These are phyloP conservation scores for Miniopterus natalensis DNA, from an alignment of 2,113 vertebrate species.

Conservation along the genomic window DNA sequence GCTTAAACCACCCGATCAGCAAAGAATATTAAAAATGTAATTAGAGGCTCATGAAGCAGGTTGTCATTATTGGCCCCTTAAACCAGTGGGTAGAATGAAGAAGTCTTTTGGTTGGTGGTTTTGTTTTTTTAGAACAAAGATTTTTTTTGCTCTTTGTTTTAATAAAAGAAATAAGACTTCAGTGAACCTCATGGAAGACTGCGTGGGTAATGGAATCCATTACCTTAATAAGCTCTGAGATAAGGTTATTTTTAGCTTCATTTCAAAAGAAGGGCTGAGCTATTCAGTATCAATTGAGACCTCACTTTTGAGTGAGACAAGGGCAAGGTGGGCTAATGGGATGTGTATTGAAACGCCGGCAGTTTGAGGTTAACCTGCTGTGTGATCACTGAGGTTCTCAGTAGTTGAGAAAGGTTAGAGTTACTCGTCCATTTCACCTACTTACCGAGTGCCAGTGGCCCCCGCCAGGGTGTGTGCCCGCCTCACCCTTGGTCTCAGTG, in stretches of 20 bases:
- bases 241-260: neutral
- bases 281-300: neutral
- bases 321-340: neutral
- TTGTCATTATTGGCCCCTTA: neutral
- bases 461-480: neutral
- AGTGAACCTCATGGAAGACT: neutral
- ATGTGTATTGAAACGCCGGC: neutral
- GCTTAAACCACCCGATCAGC: neutral
- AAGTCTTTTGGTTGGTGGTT: neutral
- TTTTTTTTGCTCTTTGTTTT: neutral
- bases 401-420: neutral
- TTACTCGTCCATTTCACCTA: neutral
- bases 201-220: neutral
- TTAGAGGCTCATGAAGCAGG: neutral
- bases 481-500: fast-evolving
- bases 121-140: neutral
- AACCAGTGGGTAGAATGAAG: neutral
- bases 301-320: neutral
- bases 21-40: neutral
- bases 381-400: neutral
- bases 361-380: neutral
- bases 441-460: fast-evolving
- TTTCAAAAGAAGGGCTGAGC: neutral
- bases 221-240: neutral
- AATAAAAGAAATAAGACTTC: neutral